phyloP scores from a whole-genome alignment of 2,888 invertebrate genomes.

The Drosophila kanekoi region DNA sequence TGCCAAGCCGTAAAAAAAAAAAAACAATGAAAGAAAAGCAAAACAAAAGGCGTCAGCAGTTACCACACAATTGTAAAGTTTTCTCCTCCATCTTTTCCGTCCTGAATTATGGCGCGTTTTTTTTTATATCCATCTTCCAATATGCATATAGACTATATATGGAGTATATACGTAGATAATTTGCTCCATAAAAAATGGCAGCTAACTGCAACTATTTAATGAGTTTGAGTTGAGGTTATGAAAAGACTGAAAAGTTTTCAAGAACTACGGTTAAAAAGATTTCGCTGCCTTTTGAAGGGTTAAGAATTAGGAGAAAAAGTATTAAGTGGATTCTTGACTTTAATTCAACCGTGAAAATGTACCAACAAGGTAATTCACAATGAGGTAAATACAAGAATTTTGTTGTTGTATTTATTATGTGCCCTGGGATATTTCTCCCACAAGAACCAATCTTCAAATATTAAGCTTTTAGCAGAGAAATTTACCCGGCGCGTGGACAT shows the following conservation, averaged over 20 bases:
- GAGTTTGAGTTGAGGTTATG: conserved; percentile 43
- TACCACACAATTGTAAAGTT: conserved; percentile 34
- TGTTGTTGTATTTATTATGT: no score
- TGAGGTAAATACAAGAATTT: no score
- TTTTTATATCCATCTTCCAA: conserved; percentile 45
- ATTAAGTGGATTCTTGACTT: no score
- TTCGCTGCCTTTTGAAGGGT: not conserved
- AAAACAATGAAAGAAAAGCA: conserved; percentile 40
- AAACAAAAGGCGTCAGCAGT: conserved; percentile 49
- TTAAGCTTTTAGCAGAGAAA: no score
- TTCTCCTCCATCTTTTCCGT: conserved; percentile 10
- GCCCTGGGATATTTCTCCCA: no score
- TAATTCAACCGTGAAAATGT: no score
- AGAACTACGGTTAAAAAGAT: not conserved
- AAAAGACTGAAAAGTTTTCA: conserved; percentile 5
- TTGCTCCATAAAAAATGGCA: conserved; percentile 26
- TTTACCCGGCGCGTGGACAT: no score
- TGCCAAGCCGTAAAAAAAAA: conserved; percentile 47
- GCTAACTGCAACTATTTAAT: conserved; percentile 27
- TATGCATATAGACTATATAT: conserved; percentile 11
- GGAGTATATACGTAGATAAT: conserved; percentile 23
- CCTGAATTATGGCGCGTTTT: conserved; percentile 36
- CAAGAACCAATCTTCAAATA: no score
- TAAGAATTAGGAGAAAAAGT: no score
- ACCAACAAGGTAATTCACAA: no score